Conservation (phyloP, 2,113 vertebrate species). For the Tachysurus fulvidraco region DNA sequence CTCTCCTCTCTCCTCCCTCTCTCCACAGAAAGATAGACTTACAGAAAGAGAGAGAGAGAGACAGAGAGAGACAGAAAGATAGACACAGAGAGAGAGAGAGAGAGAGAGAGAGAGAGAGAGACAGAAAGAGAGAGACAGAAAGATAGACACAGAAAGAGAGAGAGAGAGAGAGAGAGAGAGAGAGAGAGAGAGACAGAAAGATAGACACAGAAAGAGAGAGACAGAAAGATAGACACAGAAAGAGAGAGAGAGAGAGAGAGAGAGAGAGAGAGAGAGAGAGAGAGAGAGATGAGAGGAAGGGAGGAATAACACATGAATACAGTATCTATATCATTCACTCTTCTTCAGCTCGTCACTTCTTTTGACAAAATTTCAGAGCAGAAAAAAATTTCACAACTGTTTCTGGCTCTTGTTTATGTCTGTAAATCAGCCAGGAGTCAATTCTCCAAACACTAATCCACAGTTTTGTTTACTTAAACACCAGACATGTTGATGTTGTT, state of each 20-base stretch:
- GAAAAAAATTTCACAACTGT: constrained; percentile 32
- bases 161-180: background rate
- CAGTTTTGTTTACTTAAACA: background rate
- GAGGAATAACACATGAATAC: constrained; percentile 24
- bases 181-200: background rate
- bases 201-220: background rate
- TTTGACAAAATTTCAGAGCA: constrained; percentile 11
- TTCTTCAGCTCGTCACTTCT: constrained; percentile 14
- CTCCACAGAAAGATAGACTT: background rate
- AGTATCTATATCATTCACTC: background rate
- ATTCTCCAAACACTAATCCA: constrained; percentile 34
- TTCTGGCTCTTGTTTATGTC: constrained; percentile 32
- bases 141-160: background rate
- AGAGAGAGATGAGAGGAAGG: constrained; percentile 7
- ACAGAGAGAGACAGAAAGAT: background rate
- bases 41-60: background rate
- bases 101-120: constrained; percentile 1
- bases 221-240: too few species aligned
- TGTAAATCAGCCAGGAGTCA: constrained; percentile 20
- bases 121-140: background rate
- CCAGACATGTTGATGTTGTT: constrained; percentile 1
- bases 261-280: background rate
- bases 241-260: constrained; percentile 8
- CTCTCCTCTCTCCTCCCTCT: too few species aligned
- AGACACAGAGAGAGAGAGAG: background rate